A percentile compares a stretch with the other conserved stretches of the same genome.
Evolutionary conservation across 2,113 vertebrate genomes (phyloP).

Genomic region (Callospermophilus lateralis): DNA sequence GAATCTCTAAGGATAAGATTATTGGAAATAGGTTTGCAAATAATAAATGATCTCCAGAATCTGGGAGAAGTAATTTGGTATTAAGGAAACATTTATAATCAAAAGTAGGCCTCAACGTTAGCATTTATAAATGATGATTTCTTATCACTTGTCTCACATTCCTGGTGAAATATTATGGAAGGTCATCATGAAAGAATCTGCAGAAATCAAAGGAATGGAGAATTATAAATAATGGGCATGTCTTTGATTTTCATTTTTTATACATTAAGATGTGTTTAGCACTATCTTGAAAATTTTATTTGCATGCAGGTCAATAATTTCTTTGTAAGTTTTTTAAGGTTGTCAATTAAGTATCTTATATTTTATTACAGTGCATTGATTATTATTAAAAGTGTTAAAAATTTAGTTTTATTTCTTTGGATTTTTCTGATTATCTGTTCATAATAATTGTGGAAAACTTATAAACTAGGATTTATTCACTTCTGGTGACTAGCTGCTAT

Average conservation of each 20-base stretch:
- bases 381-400: not conserved
- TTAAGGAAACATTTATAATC: not conserved
- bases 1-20: not conserved
- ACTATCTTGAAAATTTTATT: constrained; percentile 36
- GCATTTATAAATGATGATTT: constrained; percentile 19
- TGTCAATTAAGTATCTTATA: not conserved
- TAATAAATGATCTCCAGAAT: not conserved
- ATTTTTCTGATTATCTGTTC: not conserved
- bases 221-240: not conserved
- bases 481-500: not conserved
- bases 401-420: constrained; percentile 2
- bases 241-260: not conserved
- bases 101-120: not conserved
- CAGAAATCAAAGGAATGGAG: not conserved
- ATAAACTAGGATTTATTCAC: not conserved
- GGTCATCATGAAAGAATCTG: not conserved
- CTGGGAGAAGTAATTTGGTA: not conserved
- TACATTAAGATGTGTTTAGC: not conserved
- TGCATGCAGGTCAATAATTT: not conserved
- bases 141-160: not conserved
- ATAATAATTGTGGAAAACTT: not conserved
- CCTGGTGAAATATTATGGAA: not conserved
- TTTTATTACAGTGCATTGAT: not conserved
- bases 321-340: not conserved
- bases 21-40: not conserved